Evolutionary conservation across 2,888 invertebrate species (phyloP).

Genomic region (Ceratothoa steindachneri): DNA sequence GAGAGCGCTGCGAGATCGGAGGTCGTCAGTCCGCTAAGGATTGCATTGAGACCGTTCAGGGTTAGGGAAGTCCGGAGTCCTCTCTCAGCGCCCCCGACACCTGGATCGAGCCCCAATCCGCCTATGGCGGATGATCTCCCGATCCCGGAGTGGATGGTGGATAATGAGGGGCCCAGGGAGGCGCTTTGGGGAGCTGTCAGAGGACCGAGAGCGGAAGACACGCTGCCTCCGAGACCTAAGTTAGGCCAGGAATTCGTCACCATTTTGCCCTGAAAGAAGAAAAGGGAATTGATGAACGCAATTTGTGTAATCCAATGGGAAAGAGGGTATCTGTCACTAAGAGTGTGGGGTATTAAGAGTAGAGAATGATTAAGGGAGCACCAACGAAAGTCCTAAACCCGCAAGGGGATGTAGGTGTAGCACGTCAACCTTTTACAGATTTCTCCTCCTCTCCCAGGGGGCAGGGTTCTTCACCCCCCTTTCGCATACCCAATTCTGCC

Average conservation of each 20-base stretch:
- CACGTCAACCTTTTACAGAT: no score
- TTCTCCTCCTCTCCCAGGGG: no score
- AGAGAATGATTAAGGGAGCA: no score
- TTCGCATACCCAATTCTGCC: no score
- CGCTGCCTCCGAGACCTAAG: neutral
- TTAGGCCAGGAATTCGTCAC: neutral
- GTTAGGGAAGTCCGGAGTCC: neutral
- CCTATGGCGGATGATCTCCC: neutral
- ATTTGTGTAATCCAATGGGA: no score
- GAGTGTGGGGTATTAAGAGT: no score
- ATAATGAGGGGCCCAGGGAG: neutral
- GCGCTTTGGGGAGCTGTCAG: neutral
- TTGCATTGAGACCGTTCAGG: neutral
- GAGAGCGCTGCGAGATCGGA: constrained; percentile 15
- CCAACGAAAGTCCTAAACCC: no score
- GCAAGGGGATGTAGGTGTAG: no score
- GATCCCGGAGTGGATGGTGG: neutral
- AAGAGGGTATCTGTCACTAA: no score
- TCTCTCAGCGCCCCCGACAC: neutral
- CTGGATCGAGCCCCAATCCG: neutral
- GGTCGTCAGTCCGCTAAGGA: neutral
- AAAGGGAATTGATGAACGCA: no score
- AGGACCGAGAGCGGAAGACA: neutral
- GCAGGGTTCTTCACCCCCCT: no score
- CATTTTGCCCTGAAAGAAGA: neutral